These are phyloP conservation scores for pig (Sus scrofa) DNA, from an alignment of 2,113 vertebrate species.

Conservation along the genomic window T2T-Sscrofa CM000821.6:58197001-58197500, in stretches of 20 bases:
- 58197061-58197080: background rate
- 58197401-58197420: background rate
- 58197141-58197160: background rate
- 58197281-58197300: background rate
- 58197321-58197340: background rate
- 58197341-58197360: background rate
- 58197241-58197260: background rate
- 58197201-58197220: background rate
- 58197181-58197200: background rate
- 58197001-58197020: background rate
- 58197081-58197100: background rate
- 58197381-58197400: background rate
- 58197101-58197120: background rate
- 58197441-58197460: background rate
- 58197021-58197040: background rate
- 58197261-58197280: background rate
- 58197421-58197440: background rate
- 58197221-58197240: background rate
- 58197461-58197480: background rate
- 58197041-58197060: background rate
- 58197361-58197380: background rate
- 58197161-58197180: background rate
- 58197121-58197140: background rate
- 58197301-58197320: background rate
- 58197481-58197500: background rate